These are phyloP conservation scores for Laodelphax striatellus DNA, from an alignment of 1,140 invertebrate genomes.

Conservation along the genomic window DNA sequence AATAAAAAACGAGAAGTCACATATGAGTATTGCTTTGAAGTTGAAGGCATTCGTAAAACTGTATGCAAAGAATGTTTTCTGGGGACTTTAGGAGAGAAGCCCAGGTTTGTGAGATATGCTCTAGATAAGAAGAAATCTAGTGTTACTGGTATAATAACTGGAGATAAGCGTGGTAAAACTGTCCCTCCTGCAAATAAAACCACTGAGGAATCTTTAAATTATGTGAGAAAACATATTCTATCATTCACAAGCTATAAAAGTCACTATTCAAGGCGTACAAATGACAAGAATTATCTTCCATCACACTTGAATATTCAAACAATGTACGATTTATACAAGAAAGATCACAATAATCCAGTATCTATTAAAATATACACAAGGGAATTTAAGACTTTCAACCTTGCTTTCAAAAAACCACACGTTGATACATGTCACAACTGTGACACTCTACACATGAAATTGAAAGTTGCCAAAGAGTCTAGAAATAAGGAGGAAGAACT, in stretches of 20 bases:
- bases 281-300: constrained; percentile 14
- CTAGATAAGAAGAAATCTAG: background rate
- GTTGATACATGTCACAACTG: constrained; percentile 18
- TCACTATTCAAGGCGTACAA: constrained; percentile 7
- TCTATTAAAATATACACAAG: constrained; percentile 3
- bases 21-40: constrained; percentile 4
- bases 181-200: background rate
- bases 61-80: constrained; percentile 13
- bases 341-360: constrained; percentile 1
- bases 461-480: constrained; percentile 6
- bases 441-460: constrained; percentile 11
- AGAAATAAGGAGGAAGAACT: background rate
- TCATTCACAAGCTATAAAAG: constrained; percentile 8
- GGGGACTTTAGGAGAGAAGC: constrained; percentile 10
- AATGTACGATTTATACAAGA: constrained; percentile 12
- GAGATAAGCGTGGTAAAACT: background rate
- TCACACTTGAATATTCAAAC: constrained; percentile 11
- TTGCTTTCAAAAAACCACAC: constrained; percentile 15
- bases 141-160: background rate
- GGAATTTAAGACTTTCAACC: constrained; percentile 12
- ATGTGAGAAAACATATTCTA: background rate
- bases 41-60: constrained; percentile 5
- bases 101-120: constrained; percentile 9
- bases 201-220: background rate
- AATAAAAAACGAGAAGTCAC: background rate